Evolutionary conservation across 2,888 invertebrate genomes (phyloP).

Genomic region (Oligia latruncula): DNA sequence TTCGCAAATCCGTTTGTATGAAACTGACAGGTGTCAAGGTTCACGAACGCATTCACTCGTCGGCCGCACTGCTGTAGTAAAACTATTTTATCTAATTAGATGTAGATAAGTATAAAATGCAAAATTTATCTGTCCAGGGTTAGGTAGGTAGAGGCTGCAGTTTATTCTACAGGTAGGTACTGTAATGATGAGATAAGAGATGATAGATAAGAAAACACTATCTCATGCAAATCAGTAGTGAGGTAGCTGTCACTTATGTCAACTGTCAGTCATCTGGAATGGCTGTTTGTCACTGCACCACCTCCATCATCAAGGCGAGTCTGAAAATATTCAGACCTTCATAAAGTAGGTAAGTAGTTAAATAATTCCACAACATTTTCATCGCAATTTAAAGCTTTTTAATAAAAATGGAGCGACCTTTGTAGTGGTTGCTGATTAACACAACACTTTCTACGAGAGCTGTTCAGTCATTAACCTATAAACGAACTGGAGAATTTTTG

Average conservation of each 20-base stretch:
- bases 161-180: background rate
- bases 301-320: too few species aligned
- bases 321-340: background rate
- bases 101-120: background rate
- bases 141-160: background rate
- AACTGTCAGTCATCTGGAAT: too few species aligned
- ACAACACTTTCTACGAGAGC: background rate
- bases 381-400: conserved; percentile 12
- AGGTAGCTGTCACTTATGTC: too few species aligned
- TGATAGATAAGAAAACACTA: too few species aligned
- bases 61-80: background rate
- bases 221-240: too few species aligned
- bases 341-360: background rate
- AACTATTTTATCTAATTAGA: background rate
- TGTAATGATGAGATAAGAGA: too few species aligned
- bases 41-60: background rate
- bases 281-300: too few species aligned
- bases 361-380: conserved; percentile 16
- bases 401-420: conserved; percentile 2
- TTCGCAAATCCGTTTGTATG: background rate
- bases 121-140: background rate
- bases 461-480: conserved; percentile 1
- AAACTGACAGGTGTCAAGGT: background rate
- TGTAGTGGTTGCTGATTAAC: background rate
- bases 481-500: background rate